Base-by-base conservation (phyloP, 2,797 vertebrate genomes). In the Oreochromis grahami region DNA sequence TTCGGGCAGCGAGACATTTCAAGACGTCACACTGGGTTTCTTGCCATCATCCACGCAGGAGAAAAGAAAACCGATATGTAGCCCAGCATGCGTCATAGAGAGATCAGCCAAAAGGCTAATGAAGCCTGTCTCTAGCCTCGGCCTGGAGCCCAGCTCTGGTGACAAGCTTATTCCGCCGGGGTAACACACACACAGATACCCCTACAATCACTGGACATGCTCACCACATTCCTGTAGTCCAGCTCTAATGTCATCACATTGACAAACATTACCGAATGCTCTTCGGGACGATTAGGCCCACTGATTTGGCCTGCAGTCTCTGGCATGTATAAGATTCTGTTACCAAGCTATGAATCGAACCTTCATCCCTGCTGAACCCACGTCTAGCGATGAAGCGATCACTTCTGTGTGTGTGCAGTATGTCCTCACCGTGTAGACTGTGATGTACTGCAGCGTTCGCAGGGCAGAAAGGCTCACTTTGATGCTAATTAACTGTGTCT, bases 401-500 rank as follows among this genome's bases (percentile, higher is more conserved):
- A 76, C 84, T 53, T 84, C 82, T 82, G 50, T 65, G 56, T 86
- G 86, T 80, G 81, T 51, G 82, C 85, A 65, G 79, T 32, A 4
- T 85, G 89, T 92, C 83, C 84, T 84, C 85, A 60, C 87, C 60
- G 2, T 79, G 89, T 65, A 77, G 36, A 7, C 85, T 45, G 68
- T 77, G 70, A 78, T 84, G 81, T 70, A 10, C 68, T 26, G 26
- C 32, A 55, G 55, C 81, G 78, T 84, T 88, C 15, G 5, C 82
- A 8, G 78, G 55, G 68, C 76, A 32, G 82, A 79, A 19, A 80
- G 5, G 76, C 83, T 81, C 58, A 74, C 86, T 90, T 89, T 94
- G 92, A 95, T 52, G 91, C 90, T 94, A 93, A 94, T 91, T 87
- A 87, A 83, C 87, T 90, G 92, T 92, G 94, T 93, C 92, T 92